A percentile compares a stretch with the other conserved stretches of the same genome.
These are phyloP conservation scores for Drosophila novamexicana DNA, from an alignment of 1,140 invertebrate species.

Conservation along the genomic window DNA sequence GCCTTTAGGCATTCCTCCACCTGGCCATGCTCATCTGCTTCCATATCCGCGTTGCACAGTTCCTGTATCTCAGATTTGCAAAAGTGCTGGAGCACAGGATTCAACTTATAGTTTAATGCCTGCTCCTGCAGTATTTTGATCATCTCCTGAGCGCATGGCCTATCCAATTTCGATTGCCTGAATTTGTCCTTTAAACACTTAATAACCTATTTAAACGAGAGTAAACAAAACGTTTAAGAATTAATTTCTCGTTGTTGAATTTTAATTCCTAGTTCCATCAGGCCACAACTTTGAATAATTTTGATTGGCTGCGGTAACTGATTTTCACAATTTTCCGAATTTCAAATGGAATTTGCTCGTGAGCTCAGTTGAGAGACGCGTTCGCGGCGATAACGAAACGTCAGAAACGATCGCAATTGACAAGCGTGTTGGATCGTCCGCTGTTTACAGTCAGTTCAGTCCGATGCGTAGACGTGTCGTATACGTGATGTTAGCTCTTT, in stretches of 20 bases:
- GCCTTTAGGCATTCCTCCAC: constrained; percentile 95
- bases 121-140: constrained; percentile 92
- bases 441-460: constrained; percentile 36
- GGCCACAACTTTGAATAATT: background rate
- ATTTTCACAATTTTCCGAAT: background rate
- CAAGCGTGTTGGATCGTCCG: constrained; percentile 1
- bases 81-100: constrained; percentile 91
- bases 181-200: constrained; percentile 92
- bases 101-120: constrained; percentile 93
- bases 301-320: background rate
- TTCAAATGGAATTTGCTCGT: background rate
- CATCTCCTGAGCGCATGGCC: constrained; percentile 93
- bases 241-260: no score
- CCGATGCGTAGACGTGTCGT: constrained; percentile 60
- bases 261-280: no score
- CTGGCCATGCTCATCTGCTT: constrained; percentile 86
- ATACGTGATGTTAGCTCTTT: constrained; percentile 65
- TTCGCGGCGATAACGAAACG: constrained; percentile 24
- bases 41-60: constrained; percentile 86
- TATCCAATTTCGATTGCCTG: constrained; percentile 89
- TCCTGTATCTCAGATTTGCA: constrained; percentile 90
- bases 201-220: constrained; percentile 84
- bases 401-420: constrained; percentile 1
- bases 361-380: constrained; percentile 7
- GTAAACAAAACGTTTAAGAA: background rate